Conservation (phyloP, 2,888 invertebrate genomes). For the Orgyia antiqua region DNA sequence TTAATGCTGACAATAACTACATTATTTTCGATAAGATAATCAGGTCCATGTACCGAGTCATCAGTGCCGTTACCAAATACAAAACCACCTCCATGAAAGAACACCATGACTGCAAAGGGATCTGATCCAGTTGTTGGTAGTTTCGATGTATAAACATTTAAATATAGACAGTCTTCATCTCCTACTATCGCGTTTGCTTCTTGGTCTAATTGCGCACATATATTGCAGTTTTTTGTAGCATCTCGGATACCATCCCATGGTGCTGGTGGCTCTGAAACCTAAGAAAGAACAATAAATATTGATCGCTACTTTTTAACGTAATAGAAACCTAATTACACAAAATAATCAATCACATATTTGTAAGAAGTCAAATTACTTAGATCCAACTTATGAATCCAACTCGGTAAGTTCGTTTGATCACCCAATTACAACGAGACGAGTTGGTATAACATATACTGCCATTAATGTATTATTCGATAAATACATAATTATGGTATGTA, state of each 20-base stretch:
- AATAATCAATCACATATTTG: too few species aligned
- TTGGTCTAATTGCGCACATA: slow-evolving; percentile 81
- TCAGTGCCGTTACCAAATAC: slow-evolving; percentile 63
- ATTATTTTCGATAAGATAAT: slow-evolving; percentile 59
- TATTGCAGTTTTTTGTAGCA: slow-evolving; percentile 79
- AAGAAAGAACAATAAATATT: too few species aligned
- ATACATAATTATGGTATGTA: too few species aligned
- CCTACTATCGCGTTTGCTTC: slow-evolving; percentile 70
- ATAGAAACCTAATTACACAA: too few species aligned
- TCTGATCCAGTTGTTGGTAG: slow-evolving; percentile 35
- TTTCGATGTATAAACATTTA: slow-evolving; percentile 82
- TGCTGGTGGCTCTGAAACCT: slow-evolving; percentile 57
- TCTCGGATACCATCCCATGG: slow-evolving; percentile 80
- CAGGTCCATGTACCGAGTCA: slow-evolving; percentile 53
- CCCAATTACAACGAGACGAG: too few species aligned
- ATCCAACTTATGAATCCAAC: too few species aligned
- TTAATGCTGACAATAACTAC: slow-evolving; percentile 63
- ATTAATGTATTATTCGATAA: too few species aligned
- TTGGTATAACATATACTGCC: too few species aligned
- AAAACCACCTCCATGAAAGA: slow-evolving; percentile 69
- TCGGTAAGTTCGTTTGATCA: too few species aligned
- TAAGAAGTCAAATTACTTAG: too few species aligned
- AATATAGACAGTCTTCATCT: slow-evolving; percentile 81
- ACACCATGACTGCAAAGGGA: slow-evolving; percentile 72
- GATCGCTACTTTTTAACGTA: too few species aligned